Base-by-base conservation (phyloP, 2,113 vertebrate genomes). In the Pristiophorus japonicus region DNA sequence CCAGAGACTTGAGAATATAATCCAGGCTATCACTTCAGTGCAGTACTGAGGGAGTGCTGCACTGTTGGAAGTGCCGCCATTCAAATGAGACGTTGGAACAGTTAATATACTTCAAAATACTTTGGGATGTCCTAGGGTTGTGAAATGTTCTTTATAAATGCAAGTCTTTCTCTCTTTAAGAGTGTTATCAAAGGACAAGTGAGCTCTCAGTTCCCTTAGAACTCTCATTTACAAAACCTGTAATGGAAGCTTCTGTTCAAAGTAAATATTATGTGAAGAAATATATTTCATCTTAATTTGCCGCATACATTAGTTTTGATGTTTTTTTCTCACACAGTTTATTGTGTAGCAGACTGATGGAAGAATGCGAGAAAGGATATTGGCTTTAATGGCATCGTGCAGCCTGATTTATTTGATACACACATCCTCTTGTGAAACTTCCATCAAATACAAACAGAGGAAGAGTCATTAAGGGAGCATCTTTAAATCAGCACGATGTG, bases 401-500 rank as follows among this genome's bases (percentile, higher is more conserved):
- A 81, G 11, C 11, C 75, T 63, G 55, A 91, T 91, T 63, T 91
- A 62, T 91, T n/a, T n/a, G 30, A 59, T 62, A 14, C 55, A 5
- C 87, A 30, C 51, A 59, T 30, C 11, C 11, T 62, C 30, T 34
- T 91, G 88, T 91, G 59, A 62, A 91, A 91, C 34, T 27, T 63
- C 34, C 88, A 91, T 38, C 34, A 63, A 91, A 91, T 91, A 55
- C 14, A 63, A 81, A 91, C 34, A 38, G 1, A 6, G 59, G 88
- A 18, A 91, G 34, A 63, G 59, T 91, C 63, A 62, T 62, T 62
- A 91, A 91, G 62, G 88, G 30, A 91, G 34, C 30, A 16, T 5
- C 20, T 38, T 91, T 91, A 91, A 91, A n/a, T 91, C 88, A 63
- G 88, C 88, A 62, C 38, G 88, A 91, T 20, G 59, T n/a, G 16